Evolutionary conservation across 1,140 invertebrate species (phyloP), one percentile per base, ranked within the genome.

Genomic region (Aphelinus certus): DNA sequence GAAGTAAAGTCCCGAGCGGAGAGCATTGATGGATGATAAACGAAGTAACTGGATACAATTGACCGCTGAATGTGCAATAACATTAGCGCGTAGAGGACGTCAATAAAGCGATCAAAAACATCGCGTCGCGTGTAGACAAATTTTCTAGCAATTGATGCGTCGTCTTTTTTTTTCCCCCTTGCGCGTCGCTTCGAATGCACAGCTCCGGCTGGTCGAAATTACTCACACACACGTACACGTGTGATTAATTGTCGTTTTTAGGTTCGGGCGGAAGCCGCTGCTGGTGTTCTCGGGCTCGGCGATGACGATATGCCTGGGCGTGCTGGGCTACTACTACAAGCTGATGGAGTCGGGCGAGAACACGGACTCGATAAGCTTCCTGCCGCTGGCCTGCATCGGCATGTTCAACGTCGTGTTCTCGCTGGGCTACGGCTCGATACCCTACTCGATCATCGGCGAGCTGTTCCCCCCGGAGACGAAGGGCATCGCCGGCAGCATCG

Each of bases 381-480:
- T 89, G 7, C 89, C 89, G 3, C 77, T 89, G 1, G 76, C 84
- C 1, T 84, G 82, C 65, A 79, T 90, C 7, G 81, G 87, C 26
- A 73, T 87, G 68, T 90, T 87, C 81, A 88, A 88, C 66, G 81
- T 88, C 7, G 83, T 87, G 0, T 89, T 88, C 77, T 86, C 85
- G 58, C 74, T 88, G 4, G 93, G 93, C 2, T 92, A 91, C 84
- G 93, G 93, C 49, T 91, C 94, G 7, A 91, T 95, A 62, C 93
- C 93, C 0, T 93, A 93, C 88, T 88, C 94, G 5, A 88, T 94
- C 79, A 91, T 93, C 79, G 90, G 87, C 10, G 91, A 94, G 85
- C 85, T 93, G 10, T 92, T 93, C 72, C 91, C 93, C n/a, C 88
- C 89, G 2, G 89, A 90, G 80, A 91, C 91, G 2, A 90, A 92